Evolutionary conservation across 2,797 vertebrate species (phyloP).

Genomic region (Coreius guichenoti): DNA sequence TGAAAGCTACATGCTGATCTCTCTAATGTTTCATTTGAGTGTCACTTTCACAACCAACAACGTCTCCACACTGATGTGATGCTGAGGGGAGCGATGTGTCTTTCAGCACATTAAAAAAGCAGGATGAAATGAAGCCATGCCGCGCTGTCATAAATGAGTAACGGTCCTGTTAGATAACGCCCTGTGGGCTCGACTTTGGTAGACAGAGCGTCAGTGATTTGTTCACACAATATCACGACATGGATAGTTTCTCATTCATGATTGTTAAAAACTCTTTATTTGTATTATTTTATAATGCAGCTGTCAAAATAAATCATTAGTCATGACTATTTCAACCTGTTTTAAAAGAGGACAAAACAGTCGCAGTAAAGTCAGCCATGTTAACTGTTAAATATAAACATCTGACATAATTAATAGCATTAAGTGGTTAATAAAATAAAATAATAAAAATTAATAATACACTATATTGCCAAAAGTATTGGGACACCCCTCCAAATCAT

Average conservation of each 20-base stretch:
- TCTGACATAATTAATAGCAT: neutral
- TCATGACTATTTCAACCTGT: neutral
- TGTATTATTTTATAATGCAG: slow-evolving; percentile 9
- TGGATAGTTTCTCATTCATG: neutral
- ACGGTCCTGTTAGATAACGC: slow-evolving; percentile 22
- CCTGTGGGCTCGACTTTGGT: neutral
- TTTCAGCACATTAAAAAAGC: slow-evolving; percentile 29
- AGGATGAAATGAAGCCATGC: slow-evolving; percentile 36
- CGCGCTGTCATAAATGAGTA: slow-evolving; percentile 31
- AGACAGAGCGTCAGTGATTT: neutral
- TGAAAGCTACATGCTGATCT: slow-evolving; percentile 31
- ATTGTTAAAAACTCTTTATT: slow-evolving; percentile 9
- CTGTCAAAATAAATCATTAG: neutral
- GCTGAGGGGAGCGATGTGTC: slow-evolving; percentile 4
- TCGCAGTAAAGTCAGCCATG: neutral
- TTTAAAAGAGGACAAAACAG: neutral
- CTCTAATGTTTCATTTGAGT: slow-evolving; percentile 30
- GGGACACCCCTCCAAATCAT: too few species aligned
- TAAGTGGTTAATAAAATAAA: too few species aligned
- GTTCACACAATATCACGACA: slow-evolving; percentile 10
- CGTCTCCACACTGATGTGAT: neutral
- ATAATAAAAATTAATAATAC: too few species aligned
- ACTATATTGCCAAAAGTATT: too few species aligned
- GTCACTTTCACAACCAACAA: neutral
- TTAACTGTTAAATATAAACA: neutral